Base-by-base conservation (phyloP, 1,140 invertebrate genomes). In the Dendroctonus valens region DNA sequence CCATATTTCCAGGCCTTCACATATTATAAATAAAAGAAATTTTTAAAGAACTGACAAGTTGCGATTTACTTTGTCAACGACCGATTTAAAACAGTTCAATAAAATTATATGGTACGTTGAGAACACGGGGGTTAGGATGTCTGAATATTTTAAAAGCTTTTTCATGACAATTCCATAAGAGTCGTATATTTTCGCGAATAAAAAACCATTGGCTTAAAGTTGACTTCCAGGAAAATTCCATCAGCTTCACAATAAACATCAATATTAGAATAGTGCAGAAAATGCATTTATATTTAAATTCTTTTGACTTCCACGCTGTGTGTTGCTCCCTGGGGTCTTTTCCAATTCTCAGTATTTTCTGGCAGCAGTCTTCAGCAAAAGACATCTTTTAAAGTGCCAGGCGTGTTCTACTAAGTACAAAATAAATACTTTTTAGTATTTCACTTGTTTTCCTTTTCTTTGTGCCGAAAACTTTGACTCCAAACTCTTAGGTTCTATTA, bases 281-380 rank as follows among this genome's bases (percentile, higher is more conserved):
- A 40, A 48, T 60, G 55, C 41, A 58, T 60, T 60, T 60, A 60
- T 61, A 61, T 61, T 61, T 52, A 46, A 61, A 61, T 61, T 61
- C 59, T 61, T 61, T 61, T 61, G 48, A 52, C 48, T 52, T 61
- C 52, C 52, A n/a, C 39, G 38, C 8, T 41, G 39, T 61, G 38
- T 51, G 37, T 52, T 40, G 26, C 39, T 52, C 59, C 59, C 59
- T 11, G 37, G 26, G 40, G 59, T 38, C 59, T 52, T 52, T n/a
- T 61, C 39, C 48, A 41, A 61, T 51, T 61, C 59, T 61, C 9
- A 52, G 12, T 51, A 51, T 52, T 52, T 46, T 52, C 59, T 40
- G 59, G 39, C n/a, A 61, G 49, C 9, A 49, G 44, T 52, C 40
- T 61, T 41, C 38, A 37, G 41, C 12, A 41, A 61, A 61, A 61